phyloP scores from a whole-genome alignment of 2,113 vertebrate species.

The Pteropus alecto region DNA sequence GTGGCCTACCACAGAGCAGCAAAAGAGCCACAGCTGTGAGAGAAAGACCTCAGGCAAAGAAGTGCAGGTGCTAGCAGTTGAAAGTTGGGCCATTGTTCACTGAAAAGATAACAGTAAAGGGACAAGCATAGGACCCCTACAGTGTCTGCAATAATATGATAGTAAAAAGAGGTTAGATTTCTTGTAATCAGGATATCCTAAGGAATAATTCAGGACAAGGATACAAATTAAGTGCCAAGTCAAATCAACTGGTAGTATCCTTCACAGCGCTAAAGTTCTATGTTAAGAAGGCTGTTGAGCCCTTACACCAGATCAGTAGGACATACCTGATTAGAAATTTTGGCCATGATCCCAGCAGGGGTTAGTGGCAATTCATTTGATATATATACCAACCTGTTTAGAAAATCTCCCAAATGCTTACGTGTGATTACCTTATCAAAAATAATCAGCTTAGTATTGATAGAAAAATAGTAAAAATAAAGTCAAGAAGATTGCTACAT shows the following conservation, averaged over 20 bases:
- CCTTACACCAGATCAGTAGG: neutral
- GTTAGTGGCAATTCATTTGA: neutral
- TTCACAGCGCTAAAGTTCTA: neutral
- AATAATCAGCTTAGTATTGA: neutral
- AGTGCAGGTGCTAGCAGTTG: fast-evolving
- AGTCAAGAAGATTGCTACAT: neutral
- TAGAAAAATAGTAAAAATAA: neutral
- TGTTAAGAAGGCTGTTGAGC: neutral
- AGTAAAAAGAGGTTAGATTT: neutral
- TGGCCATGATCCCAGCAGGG: neutral
- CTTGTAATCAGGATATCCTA: neutral
- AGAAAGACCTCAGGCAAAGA: neutral
- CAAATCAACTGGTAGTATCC: neutral
- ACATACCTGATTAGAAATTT: neutral
- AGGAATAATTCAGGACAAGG: neutral
- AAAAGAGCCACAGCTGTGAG: neutral
- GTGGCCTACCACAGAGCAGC: neutral
- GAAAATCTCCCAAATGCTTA: neutral
- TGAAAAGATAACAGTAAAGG: neutral
- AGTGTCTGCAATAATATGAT: neutral
- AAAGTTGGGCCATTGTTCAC: neutral
- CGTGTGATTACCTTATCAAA: neutral
- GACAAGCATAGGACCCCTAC: neutral
- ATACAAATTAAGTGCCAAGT: neutral
- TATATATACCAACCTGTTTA: neutral